Conservation (phyloP, 2,888 invertebrate species). For the Hedya salicella region DNA sequence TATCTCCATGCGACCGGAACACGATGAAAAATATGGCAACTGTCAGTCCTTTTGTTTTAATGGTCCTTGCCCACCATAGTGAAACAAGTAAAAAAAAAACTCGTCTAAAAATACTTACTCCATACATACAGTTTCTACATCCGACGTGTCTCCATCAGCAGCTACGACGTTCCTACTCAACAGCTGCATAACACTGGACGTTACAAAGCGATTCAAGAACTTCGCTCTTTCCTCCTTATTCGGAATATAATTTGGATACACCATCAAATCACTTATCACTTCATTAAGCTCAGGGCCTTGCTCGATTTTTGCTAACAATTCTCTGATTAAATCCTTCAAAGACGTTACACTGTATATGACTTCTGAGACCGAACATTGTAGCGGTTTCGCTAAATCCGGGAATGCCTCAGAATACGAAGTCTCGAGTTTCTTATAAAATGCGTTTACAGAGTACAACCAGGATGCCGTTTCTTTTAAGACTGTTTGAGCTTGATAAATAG, state of each 20-base stretch:
- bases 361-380: slow-evolving; percentile 88
- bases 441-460: slow-evolving; percentile 83
- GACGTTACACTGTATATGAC: slow-evolving; percentile 87
- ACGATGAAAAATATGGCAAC: no score
- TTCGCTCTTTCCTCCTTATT: slow-evolving; percentile 54
- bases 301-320: slow-evolving; percentile 69
- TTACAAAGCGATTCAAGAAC: slow-evolving; percentile 79
- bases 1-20: no score
- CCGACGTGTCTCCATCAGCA: slow-evolving; percentile 51
- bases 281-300: slow-evolving; percentile 59
- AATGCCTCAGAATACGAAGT: slow-evolving; percentile 87
- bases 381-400: slow-evolving; percentile 91
- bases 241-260: slow-evolving; percentile 76
- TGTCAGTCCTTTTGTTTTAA: no score
- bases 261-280: slow-evolving; percentile 76
- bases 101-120: no score
- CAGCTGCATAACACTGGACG: slow-evolving; percentile 65
- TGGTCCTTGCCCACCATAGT: no score
- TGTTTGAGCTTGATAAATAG: slow-evolving; percentile 57
- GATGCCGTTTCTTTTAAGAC: slow-evolving; percentile 74
- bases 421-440: slow-evolving; percentile 84
- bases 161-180: slow-evolving; percentile 60
- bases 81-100: no score
- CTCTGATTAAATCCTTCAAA: slow-evolving; percentile 82
- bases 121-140: slow-evolving; percentile 75